phyloP scores from a whole-genome alignment of 2,888 invertebrate genomes.

The Pherbina coryleti region DNA sequence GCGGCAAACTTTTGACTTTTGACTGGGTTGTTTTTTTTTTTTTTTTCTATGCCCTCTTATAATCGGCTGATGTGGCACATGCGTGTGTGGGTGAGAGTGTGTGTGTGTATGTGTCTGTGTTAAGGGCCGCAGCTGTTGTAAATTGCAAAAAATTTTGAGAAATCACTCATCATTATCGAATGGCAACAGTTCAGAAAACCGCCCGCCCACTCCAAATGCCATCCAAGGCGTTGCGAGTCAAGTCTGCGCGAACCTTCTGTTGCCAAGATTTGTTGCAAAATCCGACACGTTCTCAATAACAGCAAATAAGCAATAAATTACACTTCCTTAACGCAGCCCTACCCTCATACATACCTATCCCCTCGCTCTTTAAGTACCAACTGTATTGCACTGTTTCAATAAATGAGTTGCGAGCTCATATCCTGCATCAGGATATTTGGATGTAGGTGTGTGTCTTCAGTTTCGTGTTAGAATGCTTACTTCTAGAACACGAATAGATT shows the following conservation, averaged over 20 bases:
- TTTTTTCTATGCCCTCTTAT: no score
- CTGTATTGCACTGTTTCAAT: no score
- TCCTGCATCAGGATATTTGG: background rate
- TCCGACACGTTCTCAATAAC: slow-evolving; percentile 29
- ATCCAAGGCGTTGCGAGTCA: background rate
- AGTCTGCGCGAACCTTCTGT: background rate
- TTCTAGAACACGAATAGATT: no score
- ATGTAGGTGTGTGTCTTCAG: background rate
- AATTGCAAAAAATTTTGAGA: slow-evolving; percentile 23
- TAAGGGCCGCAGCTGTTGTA: slow-evolving; percentile 21
- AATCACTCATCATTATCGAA: slow-evolving; percentile 35
- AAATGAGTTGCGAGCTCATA: background rate
- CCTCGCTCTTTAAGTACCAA: no score
- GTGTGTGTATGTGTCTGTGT: slow-evolving; percentile 3
- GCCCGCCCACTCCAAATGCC: background rate
- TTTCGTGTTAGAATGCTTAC: background rate
- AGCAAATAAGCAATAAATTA: slow-evolving; percentile 29
- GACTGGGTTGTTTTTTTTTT: background rate
- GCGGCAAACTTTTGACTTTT: slow-evolving; percentile 10
- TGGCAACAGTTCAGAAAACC: background rate
- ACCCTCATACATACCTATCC: no score
- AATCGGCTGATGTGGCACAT: no score
- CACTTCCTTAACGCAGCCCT: background rate
- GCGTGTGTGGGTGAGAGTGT: background rate
- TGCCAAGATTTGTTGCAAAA: background rate